Conservation (phyloP, 2,113 vertebrate species). For the Callorhinus ursinus region DNA sequence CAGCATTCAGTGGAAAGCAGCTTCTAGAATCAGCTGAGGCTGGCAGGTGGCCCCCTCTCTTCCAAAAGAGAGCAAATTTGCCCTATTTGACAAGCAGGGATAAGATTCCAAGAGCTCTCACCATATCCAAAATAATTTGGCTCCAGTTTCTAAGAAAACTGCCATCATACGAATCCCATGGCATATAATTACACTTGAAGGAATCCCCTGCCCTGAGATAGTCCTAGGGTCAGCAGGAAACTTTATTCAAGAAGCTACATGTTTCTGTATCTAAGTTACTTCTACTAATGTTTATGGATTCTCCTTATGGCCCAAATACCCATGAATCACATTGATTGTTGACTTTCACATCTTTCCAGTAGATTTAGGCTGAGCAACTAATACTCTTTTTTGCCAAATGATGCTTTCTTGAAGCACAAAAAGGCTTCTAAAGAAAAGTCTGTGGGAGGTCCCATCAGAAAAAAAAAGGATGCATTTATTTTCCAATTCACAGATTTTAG, state of each 20-base stretch:
- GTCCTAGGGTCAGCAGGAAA: background rate
- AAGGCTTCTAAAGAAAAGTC: slow-evolving; percentile 8
- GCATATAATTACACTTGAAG: background rate
- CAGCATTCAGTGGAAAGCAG: background rate
- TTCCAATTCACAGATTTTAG: slow-evolving; percentile 41
- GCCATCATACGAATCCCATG: background rate
- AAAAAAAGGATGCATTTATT: background rate
- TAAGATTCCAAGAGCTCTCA: background rate
- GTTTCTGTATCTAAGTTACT: slow-evolving; percentile 10
- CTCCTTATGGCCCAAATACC: background rate
- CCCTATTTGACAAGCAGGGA: background rate
- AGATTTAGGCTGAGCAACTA: slow-evolving; percentile 9
- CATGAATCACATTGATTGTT: slow-evolving; percentile 20
- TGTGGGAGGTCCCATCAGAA: slow-evolving; percentile 47
- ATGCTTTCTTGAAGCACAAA: slow-evolving; percentile 43
- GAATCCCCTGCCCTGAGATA: background rate
- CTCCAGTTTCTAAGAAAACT: background rate
- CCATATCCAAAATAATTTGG: slow-evolving; percentile 20
- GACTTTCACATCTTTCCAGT: background rate
- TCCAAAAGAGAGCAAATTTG: background rate
- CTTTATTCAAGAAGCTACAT: background rate
- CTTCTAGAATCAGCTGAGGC: background rate
- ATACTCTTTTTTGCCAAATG: slow-evolving; percentile 10
- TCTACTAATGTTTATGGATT: background rate
- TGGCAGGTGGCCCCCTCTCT: background rate